phyloP scores from a whole-genome alignment of 2,797 vertebrate species.

The Myotis pilosus region DNA sequence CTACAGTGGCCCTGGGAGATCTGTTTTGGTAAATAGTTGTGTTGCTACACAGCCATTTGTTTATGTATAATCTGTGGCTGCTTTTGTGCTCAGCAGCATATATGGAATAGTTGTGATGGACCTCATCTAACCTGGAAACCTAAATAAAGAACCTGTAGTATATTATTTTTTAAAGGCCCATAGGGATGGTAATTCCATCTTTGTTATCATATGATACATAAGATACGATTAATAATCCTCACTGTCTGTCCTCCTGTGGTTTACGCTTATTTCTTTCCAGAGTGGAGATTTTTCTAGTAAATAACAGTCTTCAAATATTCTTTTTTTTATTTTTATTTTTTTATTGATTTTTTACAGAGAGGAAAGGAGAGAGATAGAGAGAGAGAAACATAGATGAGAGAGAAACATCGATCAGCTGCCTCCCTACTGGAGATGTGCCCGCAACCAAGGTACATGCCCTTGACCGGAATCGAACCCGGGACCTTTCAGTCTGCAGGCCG shows the following conservation, averaged over 20 bases:
- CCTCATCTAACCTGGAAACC: background rate
- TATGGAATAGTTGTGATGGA: background rate
- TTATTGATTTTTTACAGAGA: no score
- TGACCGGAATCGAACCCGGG: no score
- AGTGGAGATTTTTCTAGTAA: constrained; percentile 7
- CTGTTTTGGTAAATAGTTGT: constrained; percentile 5
- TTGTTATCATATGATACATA: background rate
- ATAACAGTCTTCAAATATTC: background rate
- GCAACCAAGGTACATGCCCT: no score
- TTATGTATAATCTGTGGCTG: background rate
- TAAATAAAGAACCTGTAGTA: background rate
- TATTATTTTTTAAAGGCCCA: constrained; percentile 13
- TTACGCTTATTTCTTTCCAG: background rate
- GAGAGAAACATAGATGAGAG: no score
- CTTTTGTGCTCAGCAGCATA: background rate
- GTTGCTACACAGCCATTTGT: background rate
- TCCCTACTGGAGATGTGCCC: no score
- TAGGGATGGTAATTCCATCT: background rate
- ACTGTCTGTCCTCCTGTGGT: background rate
- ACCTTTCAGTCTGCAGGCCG: no score
- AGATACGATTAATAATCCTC: constrained; percentile 5
- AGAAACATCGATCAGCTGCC: no score
- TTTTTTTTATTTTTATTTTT: no score
- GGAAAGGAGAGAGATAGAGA: no score
- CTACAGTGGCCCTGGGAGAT: background rate